Evolutionary conservation across 2,888 invertebrate genomes (phyloP).

Genomic region (Heliconius ismenius): DNA sequence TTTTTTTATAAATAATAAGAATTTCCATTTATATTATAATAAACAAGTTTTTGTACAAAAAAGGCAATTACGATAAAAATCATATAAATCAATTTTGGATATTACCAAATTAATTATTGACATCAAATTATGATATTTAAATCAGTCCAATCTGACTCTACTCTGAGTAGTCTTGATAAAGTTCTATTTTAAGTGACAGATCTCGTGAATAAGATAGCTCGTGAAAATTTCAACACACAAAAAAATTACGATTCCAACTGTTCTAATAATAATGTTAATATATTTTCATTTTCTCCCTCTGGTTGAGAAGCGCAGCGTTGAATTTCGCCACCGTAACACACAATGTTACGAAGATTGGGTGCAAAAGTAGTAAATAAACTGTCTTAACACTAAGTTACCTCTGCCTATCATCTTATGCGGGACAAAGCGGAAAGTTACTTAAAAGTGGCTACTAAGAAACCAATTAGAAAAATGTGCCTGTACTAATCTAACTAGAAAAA

Average conservation of each 20-base stretch:
- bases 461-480: too few species aligned
- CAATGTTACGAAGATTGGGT: too few species aligned
- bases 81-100: neutral
- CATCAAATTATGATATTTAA: constrained; percentile 35
- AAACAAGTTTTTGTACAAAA: constrained; percentile 1
- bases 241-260: neutral
- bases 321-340: too few species aligned
- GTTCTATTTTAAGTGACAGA: constrained; percentile 65
- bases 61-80: constrained; percentile 2
- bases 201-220: constrained; percentile 50
- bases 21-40: neutral
- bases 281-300: too few species aligned
- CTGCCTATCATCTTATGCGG: too few species aligned
- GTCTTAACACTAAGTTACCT: too few species aligned
- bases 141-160: constrained; percentile 46
- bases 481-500: too few species aligned
- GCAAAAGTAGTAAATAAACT: too few species aligned
- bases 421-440: too few species aligned
- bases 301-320: too few species aligned
- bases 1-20: neutral
- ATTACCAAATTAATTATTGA: constrained; percentile 20
- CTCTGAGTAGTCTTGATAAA: constrained; percentile 67
- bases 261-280: too few species aligned
- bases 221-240: constrained; percentile 48
- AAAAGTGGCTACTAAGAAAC: too few species aligned